A percentile compares a stretch with the other conserved stretches of the same genome.
Conservation (phyloP, 92 coral and sea anemone species). For the Scolanthus callimorphus region DNA sequence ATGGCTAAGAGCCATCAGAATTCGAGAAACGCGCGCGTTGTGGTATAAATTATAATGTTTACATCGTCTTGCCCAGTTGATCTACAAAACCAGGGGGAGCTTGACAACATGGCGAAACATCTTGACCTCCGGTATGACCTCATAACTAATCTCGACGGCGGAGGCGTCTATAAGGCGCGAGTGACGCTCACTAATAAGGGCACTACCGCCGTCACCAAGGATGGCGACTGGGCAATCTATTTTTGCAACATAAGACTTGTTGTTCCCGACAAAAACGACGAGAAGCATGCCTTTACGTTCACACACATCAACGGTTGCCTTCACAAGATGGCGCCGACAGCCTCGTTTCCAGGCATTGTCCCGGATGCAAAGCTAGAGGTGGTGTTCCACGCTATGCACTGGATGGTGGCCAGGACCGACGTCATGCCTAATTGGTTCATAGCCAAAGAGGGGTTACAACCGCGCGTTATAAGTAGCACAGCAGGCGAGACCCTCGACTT, state of each 20-base stretch:
- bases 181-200: conserved; percentile 75
- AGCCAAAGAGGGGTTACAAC: conserved; percentile 37
- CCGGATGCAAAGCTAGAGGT: conserved; percentile 31
- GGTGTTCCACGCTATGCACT: conserved; percentile 37
- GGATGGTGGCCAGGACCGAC: conserved; percentile 74
- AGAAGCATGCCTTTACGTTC: conserved; percentile 46
- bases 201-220: conserved; percentile 18
- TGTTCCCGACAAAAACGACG: conserved; percentile 52
- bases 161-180: conserved; percentile 22
- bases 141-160: conserved; percentile 29
- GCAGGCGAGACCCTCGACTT: conserved; percentile 49
- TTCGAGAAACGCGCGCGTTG: too few species aligned
- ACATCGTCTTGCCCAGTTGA: too few species aligned
- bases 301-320: conserved; percentile 71
- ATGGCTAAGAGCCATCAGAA: too few species aligned
- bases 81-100: conserved; percentile 36
- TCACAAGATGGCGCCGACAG: conserved; percentile 54
- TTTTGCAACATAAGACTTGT: conserved; percentile 79
- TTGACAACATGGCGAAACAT: conserved; percentile 70
- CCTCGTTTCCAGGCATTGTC: conserved; percentile 38
- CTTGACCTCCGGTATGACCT: conserved; percentile 75
- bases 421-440: conserved; percentile 84
- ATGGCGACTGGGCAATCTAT: conserved; percentile 88
- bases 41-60: too few species aligned
- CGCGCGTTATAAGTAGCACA: conserved; percentile 47